Evolutionary conservation across 2,797 vertebrate species (phyloP).

Genomic region (Scarus forsteni): DNA sequence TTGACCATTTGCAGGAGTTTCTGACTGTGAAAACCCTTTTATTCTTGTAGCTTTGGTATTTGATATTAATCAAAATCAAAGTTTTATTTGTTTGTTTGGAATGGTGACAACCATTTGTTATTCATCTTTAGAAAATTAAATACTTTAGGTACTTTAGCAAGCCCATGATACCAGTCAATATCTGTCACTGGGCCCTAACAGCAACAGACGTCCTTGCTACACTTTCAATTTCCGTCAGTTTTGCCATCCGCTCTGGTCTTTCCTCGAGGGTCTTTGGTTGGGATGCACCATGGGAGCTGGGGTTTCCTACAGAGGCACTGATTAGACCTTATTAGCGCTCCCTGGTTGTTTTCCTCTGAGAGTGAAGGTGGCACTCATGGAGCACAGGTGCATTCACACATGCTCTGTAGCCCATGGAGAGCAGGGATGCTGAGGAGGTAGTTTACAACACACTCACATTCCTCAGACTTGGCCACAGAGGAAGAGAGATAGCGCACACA

Average conservation of each 20-base stretch:
- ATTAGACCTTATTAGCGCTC: slow-evolving; percentile 77
- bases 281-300: slow-evolving; percentile 41
- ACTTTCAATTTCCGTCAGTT: slow-evolving; percentile 24
- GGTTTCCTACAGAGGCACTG: slow-evolving; percentile 57
- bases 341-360: slow-evolving; percentile 54
- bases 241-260: slow-evolving; percentile 4
- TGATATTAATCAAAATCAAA: too few species aligned
- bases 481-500: neutral
- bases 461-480: neutral
- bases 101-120: too few species aligned
- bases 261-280: slow-evolving; percentile 32
- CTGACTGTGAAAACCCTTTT: too few species aligned
- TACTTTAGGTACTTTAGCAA: too few species aligned
- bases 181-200: too few species aligned
- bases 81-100: too few species aligned
- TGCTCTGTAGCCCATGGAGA: neutral
- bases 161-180: too few species aligned
- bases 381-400: slow-evolving; percentile 3
- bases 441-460: slow-evolving; percentile 11
- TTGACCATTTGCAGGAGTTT: too few species aligned
- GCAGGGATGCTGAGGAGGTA: neutral
- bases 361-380: slow-evolving; percentile 25
- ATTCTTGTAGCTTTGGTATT: too few species aligned
- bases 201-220: too few species aligned
- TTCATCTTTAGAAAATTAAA: too few species aligned